A percentile compares a stretch with the other conserved stretches of the same genome.
phyloP scores from a whole-genome alignment of 2,113 vertebrate genomes.

The Clarias batrachus region DNA sequence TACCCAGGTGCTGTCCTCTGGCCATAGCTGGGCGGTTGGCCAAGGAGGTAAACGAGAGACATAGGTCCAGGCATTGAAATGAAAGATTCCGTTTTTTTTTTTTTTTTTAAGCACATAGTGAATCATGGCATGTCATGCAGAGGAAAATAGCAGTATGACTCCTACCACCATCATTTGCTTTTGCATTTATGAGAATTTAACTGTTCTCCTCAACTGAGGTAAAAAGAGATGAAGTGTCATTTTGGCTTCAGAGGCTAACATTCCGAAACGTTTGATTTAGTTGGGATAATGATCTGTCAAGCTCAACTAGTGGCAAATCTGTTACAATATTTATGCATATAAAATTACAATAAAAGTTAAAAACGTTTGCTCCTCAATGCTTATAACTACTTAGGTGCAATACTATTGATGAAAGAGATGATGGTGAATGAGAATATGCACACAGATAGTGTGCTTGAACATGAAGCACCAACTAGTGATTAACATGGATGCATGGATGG shows the following conservation, averaged over 20 bases:
- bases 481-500: conserved; percentile 1
- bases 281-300: background rate
- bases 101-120: background rate
- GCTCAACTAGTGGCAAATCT: background rate
- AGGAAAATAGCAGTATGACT: background rate
- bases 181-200: background rate
- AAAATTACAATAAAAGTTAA: background rate
- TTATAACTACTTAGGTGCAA: background rate
- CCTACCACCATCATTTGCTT: conserved; percentile 5
- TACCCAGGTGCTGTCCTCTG: conserved; percentile 46
- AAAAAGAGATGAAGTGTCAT: conserved; percentile 17
- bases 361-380: background rate
- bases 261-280: background rate
- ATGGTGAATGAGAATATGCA: background rate
- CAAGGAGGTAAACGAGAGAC: conserved; percentile 27
- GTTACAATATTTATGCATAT: background rate
- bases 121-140: background rate
- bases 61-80: background rate
- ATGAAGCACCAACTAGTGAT: background rate
- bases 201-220: background rate
- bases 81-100: conserved; percentile 1
- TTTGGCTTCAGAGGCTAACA: background rate
- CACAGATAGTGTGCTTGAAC: conserved; percentile 2
- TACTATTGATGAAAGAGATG: background rate
- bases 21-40: conserved; percentile 17